phyloP scores from a whole-genome alignment of 1,140 invertebrate species.

The Proctacanthus coquilletti region DNA sequence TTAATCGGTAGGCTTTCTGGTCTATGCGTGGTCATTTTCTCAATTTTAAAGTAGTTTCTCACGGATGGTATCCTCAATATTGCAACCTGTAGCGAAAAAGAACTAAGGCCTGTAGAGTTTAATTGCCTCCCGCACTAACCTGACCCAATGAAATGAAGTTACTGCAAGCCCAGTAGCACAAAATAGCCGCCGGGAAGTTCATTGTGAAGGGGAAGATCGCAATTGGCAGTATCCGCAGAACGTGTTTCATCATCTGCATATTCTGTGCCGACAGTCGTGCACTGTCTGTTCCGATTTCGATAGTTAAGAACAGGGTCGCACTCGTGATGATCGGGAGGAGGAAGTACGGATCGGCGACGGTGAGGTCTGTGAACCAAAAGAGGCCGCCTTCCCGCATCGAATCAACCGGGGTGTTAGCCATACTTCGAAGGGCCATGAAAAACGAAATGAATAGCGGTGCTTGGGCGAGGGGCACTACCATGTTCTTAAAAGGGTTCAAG shows the following conservation, averaged over 20 bases:
- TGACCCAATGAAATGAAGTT: constrained; percentile 81
- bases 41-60: constrained; percentile 64
- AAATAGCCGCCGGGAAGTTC: constrained; percentile 76
- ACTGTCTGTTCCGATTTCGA: constrained; percentile 72
- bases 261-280: constrained; percentile 44
- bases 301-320: constrained; percentile 58
- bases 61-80: constrained; percentile 62
- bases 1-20: constrained; percentile 40
- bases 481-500: constrained; percentile 63
- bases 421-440: constrained; percentile 66
- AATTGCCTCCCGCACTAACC: constrained; percentile 18
- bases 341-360: constrained; percentile 77
- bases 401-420: constrained; percentile 77
- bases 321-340: constrained; percentile 73
- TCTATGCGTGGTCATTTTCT: constrained; percentile 40
- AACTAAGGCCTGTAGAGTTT: too few relatives aligned
- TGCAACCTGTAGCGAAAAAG: constrained; percentile 39
- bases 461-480: constrained; percentile 67
- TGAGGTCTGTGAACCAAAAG: constrained; percentile 87
- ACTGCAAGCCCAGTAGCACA: constrained; percentile 79
- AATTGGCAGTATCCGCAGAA: constrained; percentile 59
- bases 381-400: constrained; percentile 79
- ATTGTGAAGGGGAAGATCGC: constrained; percentile 72
- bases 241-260: constrained; percentile 53
- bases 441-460: constrained; percentile 84